Base-by-base conservation (phyloP, 2,113 vertebrate genomes). In the Pristiophorus japonicus region DNA sequence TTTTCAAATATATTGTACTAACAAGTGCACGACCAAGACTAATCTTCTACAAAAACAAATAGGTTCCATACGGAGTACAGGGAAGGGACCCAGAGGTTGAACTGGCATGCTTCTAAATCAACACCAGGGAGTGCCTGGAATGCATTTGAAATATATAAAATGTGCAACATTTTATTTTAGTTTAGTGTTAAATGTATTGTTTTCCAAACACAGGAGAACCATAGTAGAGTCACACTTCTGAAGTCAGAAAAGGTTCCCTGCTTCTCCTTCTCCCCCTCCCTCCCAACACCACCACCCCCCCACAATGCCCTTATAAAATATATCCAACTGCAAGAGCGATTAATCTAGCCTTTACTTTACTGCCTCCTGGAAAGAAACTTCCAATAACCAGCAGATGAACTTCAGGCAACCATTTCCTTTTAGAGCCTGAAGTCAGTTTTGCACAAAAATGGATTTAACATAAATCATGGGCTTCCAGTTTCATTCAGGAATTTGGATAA, bases 121-220 rank as follows among this genome's bases (percentile, higher is more conserved):
- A 62, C 87, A 59, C 11, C 51, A 90, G 12, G 27, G 12, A 90
- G 30, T 34, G 30, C 30, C 16, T n/a, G 59, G 24, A 62, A 90
- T 90, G 16, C 55, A 90, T n/a, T 38, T 90, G 55, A 59, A 90
- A 90, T 90, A 88, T 88, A 34, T 62, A 62, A 34, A 90, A n/a
- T 62, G 30, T 4, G 16, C 6, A n/a, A 62, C 75, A 34, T 75
- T 38, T n/a, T n/a, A n/a, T n/a, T n/a, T n/a, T n/a, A n/a, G n/a
- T n/a, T n/a, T n/a, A n/a, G n/a, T 62, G 34, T 78, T n/a, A 78
- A 42, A 87, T 34, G 84, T 47, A 51, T 30, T 10, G 24, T 51
- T 34, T 59, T 1, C 12, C 51, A 90, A 90, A 90, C 10, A n/a
- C 30, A 6, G 10, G 38, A 78, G 34, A n/a, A 62, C 24, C 22